Conservation (phyloP, 2,888 invertebrate genomes). For the Cantharis rustica region DNA sequence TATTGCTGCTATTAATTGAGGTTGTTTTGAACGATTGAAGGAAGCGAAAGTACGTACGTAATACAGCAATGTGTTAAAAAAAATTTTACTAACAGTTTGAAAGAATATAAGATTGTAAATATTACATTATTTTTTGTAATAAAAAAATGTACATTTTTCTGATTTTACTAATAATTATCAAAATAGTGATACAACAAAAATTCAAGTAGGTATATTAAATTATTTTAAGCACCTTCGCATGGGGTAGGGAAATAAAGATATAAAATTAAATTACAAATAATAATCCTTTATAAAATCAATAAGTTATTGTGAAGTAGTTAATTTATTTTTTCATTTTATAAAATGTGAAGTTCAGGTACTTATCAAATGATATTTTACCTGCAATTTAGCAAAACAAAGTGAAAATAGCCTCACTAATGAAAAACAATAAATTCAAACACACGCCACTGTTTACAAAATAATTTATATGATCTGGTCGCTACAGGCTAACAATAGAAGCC, state of each 20-base stretch:
- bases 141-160: background rate
- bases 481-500: conserved; percentile 56
- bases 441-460: conserved; percentile 57
- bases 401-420: background rate
- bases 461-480: conserved; percentile 57
- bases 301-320: background rate
- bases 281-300: background rate
- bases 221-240: background rate
- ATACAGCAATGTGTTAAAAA: background rate
- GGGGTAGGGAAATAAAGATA: background rate
- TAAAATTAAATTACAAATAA: background rate
- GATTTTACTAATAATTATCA: background rate
- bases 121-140: too few relatives aligned
- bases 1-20: background rate
- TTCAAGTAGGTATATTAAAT: background rate
- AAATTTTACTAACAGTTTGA: background rate
- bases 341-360: background rate
- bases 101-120: too few relatives aligned
- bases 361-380: background rate
- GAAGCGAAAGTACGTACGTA: background rate
- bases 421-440: conserved; percentile 39
- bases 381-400: background rate
- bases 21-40: background rate
- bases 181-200: background rate
- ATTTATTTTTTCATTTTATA: background rate